These are phyloP conservation scores for Athalia rosae DNA, from an alignment of 2,888 invertebrate species.

Conservation along the genomic window DNA sequence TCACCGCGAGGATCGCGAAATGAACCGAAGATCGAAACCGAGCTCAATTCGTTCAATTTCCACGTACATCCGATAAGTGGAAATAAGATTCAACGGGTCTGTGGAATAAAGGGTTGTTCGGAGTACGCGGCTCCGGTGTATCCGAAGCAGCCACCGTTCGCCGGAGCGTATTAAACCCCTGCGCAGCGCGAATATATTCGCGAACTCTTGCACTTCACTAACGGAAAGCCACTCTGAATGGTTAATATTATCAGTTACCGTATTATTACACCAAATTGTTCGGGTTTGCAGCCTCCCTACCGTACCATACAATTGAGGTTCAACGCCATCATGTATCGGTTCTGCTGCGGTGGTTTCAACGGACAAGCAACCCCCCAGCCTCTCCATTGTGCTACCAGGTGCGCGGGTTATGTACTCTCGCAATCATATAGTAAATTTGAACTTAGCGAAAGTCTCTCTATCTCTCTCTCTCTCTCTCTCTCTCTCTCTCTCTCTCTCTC, in stretches of 20 bases:
- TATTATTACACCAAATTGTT: slow-evolving; percentile 69
- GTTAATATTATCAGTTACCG: slow-evolving; percentile 69
- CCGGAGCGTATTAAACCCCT: neutral
- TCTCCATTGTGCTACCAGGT: slow-evolving; percentile 60
- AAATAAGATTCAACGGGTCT: neutral
- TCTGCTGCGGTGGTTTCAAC: neutral
- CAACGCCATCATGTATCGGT: slow-evolving; percentile 35
- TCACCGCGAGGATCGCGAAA: neutral
- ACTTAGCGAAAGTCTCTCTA: slow-evolving; percentile 60
- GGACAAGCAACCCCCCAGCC: slow-evolving; percentile 5
- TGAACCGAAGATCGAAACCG: no score
- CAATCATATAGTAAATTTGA: slow-evolving; percentile 68
- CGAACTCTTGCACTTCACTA: slow-evolving; percentile 15
- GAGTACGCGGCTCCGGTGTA: no score
- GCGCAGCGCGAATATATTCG: neutral
- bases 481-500: neutral
- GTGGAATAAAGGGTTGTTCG: no score
- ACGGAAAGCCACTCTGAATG: slow-evolving; percentile 54
- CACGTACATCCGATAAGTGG: neutral
- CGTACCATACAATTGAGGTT: no score
- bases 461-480: neutral
- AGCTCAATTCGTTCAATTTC: neutral
- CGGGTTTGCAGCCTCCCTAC: slow-evolving; percentile 58
- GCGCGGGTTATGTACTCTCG: slow-evolving; percentile 54
- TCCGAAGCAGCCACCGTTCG: no score